phyloP scores from a whole-genome alignment of 1,140 invertebrate species.

The Diorhabda elongata region DNA sequence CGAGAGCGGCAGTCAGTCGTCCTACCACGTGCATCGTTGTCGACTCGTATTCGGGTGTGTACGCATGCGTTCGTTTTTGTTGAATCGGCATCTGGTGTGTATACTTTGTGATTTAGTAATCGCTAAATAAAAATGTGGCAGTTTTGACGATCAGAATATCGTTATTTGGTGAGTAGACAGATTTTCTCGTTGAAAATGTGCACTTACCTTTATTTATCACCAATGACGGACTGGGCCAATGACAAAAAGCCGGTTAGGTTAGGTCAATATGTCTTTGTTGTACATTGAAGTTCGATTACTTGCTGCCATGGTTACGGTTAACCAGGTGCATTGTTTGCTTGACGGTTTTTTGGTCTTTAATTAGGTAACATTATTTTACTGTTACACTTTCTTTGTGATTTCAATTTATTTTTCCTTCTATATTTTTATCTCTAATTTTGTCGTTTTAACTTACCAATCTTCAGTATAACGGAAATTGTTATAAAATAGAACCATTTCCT shows the following conservation, averaged over 20 bases:
- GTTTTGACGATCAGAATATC: neutral
- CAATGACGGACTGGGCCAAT: neutral
- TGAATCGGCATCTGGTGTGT: neutral
- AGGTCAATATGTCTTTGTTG: neutral
- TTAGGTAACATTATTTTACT: no score
- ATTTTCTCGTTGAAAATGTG: neutral
- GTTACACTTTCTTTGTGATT: no score
- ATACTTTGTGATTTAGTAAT: neutral
- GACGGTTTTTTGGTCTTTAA: no score
- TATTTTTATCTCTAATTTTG: no score
- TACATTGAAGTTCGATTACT: neutral
- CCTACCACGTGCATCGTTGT: neutral
- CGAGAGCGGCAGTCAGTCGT: neutral
- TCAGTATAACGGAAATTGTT: no score
- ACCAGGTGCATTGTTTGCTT: neutral
- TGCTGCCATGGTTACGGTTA: neutral
- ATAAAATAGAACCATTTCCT: no score
- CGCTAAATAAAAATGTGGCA: neutral
- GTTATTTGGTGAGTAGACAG: neutral
- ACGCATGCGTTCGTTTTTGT: neutral
- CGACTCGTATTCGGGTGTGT: neutral
- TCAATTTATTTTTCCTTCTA: no score
- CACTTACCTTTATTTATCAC: neutral
- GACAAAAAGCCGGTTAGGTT: neutral
- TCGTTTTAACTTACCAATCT: no score